Conservation (phyloP, 2,888 invertebrate species). For the Sinodicranocentrus sp. region DNA sequence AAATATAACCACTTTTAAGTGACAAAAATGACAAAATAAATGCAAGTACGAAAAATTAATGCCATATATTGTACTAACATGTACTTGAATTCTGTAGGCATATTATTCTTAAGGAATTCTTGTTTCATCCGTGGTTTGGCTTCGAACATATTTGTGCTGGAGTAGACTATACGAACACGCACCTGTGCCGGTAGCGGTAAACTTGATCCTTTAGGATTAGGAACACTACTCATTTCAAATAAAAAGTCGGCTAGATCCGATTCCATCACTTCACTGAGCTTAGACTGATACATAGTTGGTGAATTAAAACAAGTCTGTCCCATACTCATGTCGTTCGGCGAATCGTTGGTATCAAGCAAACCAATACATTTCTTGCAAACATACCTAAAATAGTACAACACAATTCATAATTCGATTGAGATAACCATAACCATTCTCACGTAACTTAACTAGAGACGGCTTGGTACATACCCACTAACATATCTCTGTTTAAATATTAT, state of each 20-base stretch:
- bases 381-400: constrained; percentile 5
- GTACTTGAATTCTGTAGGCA: constrained; percentile 3
- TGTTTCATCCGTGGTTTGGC: constrained; percentile 10
- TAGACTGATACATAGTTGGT: not conserved
- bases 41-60: too few species aligned
- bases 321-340: too few species aligned
- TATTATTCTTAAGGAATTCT: not conserved
- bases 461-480: too few species aligned
- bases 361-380: not conserved
- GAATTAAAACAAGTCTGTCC: not conserved
- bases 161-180: constrained; percentile 4
- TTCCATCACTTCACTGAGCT: not conserved
- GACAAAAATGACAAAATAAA: too few species aligned
- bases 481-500: too few species aligned
- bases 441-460: too few species aligned
- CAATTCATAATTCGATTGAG: not conserved
- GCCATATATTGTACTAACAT: constrained; percentile 24
- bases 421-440: not conserved
- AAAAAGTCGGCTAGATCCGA: not conserved
- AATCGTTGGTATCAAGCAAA: too few species aligned
- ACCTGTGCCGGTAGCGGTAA: not conserved
- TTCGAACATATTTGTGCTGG: not conserved
- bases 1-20: too few species aligned
- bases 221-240: too few species aligned
- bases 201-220: too few species aligned